Evolutionary conservation across 2,113 vertebrate species (phyloP).

Genomic region (Sebastes schlegelii): DNA sequence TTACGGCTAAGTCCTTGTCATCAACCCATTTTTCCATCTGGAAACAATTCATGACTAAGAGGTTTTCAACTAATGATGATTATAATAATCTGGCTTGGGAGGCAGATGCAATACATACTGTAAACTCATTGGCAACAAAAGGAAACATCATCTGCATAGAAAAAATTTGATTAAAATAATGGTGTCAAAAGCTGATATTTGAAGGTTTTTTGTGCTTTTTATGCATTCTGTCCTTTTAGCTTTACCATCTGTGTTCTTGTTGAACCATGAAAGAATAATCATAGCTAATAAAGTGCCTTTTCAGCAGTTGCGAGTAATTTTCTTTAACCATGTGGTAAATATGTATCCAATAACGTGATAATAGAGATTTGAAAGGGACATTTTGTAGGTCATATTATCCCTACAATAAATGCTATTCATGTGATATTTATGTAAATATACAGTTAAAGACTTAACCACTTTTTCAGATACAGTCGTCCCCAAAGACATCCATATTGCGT

Average conservation of each 20-base stretch:
- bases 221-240: constrained; percentile 12
- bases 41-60: constrained; percentile 10
- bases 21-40: constrained; percentile 1
- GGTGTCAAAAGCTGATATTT: constrained; percentile 15
- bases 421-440: constrained; percentile 42
- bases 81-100: constrained; percentile 16
- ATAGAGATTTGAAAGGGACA: background rate
- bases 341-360: constrained; percentile 12
- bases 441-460: constrained; percentile 10
- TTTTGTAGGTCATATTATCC: background rate
- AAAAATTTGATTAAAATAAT: background rate
- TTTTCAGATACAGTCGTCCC: background rate
- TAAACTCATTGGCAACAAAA: background rate
- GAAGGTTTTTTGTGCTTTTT: constrained; percentile 61
- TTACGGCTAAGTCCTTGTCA: constrained; percentile 21
- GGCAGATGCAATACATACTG: constrained; percentile 9
- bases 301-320: background rate
- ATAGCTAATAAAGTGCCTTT: constrained; percentile 23
- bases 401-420: constrained; percentile 26
- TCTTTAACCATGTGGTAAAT: background rate
- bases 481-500: constrained; percentile 15
- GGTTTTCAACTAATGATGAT: background rate
- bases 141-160: background rate
- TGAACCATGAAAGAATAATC: constrained; percentile 22
- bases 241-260: background rate